These are phyloP conservation scores for Silurus asotus DNA, from an alignment of 2,113 vertebrate species.

Conservation along the genomic window DNA sequence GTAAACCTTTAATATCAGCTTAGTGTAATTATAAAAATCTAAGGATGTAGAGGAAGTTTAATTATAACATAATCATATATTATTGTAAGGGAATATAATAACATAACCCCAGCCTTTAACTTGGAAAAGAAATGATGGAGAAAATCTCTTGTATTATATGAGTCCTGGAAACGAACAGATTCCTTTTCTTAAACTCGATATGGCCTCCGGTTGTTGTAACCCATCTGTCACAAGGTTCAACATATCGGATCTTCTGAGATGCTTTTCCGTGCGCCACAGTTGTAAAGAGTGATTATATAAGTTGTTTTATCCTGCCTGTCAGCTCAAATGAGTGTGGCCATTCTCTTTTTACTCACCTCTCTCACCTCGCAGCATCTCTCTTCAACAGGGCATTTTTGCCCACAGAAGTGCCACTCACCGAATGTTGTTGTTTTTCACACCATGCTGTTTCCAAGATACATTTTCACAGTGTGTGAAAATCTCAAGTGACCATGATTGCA, in stretches of 20 bases:
- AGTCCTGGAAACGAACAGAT: background rate
- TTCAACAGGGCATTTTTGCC: background rate
- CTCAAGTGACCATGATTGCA: background rate
- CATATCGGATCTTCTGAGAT: background rate
- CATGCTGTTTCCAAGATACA: background rate
- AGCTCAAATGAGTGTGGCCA: background rate
- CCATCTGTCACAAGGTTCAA: background rate
- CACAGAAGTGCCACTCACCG: background rate
- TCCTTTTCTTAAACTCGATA: background rate
- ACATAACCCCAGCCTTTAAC: background rate
- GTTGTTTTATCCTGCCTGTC: background rate
- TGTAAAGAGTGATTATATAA: background rate
- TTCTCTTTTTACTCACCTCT: background rate
- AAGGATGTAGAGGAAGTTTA: background rate
- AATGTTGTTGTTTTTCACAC: background rate
- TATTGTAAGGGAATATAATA: background rate
- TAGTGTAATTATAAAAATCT: conserved; percentile 1
- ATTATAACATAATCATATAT: background rate
- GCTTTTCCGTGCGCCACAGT: background rate
- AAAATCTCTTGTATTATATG: background rate
- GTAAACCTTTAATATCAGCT: background rate
- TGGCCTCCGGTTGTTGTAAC: background rate
- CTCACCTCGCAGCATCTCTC: background rate
- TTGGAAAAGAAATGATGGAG: background rate
- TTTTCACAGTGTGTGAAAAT: background rate